Evolutionary conservation across 2,888 invertebrate genomes (phyloP).

Genomic region (Caenorhabditis uteleia): DNA sequence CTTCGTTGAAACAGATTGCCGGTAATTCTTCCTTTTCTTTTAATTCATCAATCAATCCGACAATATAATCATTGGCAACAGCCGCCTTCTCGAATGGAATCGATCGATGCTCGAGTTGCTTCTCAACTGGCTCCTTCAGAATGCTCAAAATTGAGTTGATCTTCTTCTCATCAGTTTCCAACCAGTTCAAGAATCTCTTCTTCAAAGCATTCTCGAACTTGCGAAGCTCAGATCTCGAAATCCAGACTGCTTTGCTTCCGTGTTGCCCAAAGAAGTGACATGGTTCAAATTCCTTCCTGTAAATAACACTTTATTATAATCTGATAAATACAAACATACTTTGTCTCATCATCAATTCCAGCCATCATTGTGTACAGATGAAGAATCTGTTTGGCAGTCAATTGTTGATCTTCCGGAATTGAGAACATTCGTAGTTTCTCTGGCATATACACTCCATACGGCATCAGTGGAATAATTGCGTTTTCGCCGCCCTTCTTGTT

Average conservation of each 20-base stretch:
- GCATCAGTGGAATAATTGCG: conserved; percentile 54
- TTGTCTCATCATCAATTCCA: conserved; percentile 55
- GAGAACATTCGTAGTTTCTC: conserved; percentile 68
- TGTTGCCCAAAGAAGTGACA: conserved; percentile 59
- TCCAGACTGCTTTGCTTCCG: conserved; percentile 54
- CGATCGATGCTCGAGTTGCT: conserved; percentile 41
- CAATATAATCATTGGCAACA: conserved; percentile 60
- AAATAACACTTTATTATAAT: not conserved
- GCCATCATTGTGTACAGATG: conserved; percentile 64
- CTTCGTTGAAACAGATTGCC: conserved; percentile 67
- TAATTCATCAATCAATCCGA: conserved; percentile 60
- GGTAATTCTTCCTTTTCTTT: conserved; percentile 61
- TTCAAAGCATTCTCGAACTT: conserved; percentile 59
- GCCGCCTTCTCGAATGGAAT: conserved; percentile 60
- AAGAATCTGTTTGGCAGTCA: conserved; percentile 64
- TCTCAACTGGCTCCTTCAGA: conserved; percentile 45
- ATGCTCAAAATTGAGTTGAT: conserved; percentile 43
- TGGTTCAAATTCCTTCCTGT: conserved; percentile 62
- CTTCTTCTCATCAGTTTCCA: conserved; percentile 60
- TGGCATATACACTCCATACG: conserved; percentile 66
- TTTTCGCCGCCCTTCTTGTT: conserved; percentile 17
- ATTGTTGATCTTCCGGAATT: conserved; percentile 67
- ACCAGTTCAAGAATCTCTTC: conserved; percentile 63
- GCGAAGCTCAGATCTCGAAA: conserved; percentile 58
- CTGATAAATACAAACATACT: conserved; percentile 39